phyloP scores from a whole-genome alignment of 2,113 vertebrate genomes.

The Eulemur rufifrons region DNA sequence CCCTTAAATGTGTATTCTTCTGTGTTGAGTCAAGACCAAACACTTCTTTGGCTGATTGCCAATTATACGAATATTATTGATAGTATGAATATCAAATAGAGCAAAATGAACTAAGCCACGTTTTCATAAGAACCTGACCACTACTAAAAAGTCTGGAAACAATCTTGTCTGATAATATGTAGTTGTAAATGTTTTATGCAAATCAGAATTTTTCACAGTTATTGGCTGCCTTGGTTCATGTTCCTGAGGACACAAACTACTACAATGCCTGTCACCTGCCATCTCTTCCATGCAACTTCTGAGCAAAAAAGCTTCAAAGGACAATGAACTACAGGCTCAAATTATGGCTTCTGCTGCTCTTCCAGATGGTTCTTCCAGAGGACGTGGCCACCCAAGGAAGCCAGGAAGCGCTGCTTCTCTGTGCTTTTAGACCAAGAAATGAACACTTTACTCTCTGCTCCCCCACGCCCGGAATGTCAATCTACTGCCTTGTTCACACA shows the following conservation, averaged over 20 bases:
- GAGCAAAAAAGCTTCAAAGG: not conserved
- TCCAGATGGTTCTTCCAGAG: not conserved
- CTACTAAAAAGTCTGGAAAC: not conserved
- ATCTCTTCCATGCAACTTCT: not conserved
- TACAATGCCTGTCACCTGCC: not conserved
- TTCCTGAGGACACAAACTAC: slow-evolving; percentile 17
- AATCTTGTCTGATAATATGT: not conserved
- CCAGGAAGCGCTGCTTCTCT: not conserved
- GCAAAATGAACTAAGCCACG: slow-evolving; percentile 8
- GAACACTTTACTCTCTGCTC: not conserved
- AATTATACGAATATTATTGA: slow-evolving; percentile 29
- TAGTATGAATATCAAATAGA: not conserved
- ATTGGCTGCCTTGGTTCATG: not conserved
- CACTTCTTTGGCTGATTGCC: slow-evolving; percentile 28
- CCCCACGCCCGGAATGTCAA: not conserved
- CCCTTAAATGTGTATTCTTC: not conserved
- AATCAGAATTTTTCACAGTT: not conserved
- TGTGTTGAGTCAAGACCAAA: slow-evolving; percentile 23
- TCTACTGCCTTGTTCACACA: not conserved
- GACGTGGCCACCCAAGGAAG: slow-evolving; percentile 4
- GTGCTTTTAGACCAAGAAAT: slow-evolving; percentile 24
- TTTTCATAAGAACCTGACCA: slow-evolving; percentile 27
- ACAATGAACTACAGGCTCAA: not conserved
- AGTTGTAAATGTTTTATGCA: not conserved
- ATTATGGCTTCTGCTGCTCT: not conserved